Conservation (phyloP, 2,888 invertebrate genomes). For the Opisthograptis luteolata region DNA sequence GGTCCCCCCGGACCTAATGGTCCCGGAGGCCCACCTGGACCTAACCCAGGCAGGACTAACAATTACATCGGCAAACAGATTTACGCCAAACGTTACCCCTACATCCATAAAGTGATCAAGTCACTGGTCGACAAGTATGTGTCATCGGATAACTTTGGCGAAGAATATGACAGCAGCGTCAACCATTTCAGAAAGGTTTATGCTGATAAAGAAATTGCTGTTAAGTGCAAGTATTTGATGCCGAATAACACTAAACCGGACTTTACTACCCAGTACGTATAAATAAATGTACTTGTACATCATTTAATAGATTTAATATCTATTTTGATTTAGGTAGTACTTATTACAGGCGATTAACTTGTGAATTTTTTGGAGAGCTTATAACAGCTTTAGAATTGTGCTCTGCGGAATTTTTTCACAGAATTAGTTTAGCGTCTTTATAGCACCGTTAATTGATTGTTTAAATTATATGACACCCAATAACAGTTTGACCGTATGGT, state of each 20-base stretch:
- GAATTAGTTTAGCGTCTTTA: no score
- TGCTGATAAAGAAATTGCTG: constrained; percentile 62
- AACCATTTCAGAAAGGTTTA: constrained; percentile 59
- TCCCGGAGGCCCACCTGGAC: constrained; percentile 34
- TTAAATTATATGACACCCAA: no score
- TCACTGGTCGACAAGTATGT: constrained; percentile 65
- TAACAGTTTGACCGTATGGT: no score
- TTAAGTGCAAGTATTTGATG: constrained; percentile 65
- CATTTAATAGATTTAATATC: no score
- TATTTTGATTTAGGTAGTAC: no score
- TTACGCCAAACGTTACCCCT: constrained; percentile 70
- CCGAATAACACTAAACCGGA: constrained; percentile 53
- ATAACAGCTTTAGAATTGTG: no score
- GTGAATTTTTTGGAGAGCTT: no score
- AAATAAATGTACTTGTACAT: no score
- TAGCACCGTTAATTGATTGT: no score
- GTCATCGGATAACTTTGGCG: constrained; percentile 58
- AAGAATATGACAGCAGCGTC: constrained; percentile 51
- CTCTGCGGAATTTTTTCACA: no score
- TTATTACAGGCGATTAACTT: no score
- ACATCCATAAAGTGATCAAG: constrained; percentile 66
- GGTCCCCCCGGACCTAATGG: constrained; percentile 45
- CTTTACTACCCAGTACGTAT: constrained; percentile 50
- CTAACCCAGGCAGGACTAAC: constrained; percentile 42
- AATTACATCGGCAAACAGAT: constrained; percentile 64